phyloP scores from a whole-genome alignment of 2,113 vertebrate species.

The Forbesichthys agassizii region DNA sequence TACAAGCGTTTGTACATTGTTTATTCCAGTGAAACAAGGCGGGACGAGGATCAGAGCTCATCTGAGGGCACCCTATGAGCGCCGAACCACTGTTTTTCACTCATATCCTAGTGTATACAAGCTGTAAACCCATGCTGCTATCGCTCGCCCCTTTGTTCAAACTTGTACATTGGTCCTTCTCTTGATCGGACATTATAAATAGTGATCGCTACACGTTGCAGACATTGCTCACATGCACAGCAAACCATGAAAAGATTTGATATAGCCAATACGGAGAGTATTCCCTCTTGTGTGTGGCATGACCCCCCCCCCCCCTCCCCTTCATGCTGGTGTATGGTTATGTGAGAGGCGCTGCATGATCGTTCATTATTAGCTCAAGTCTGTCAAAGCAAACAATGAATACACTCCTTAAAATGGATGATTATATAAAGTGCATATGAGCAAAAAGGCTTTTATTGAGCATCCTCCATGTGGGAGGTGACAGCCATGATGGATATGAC shows the following conservation, averaged over 20 bases:
- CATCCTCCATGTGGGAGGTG: constrained; percentile 82
- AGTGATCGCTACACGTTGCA: constrained; percentile 71
- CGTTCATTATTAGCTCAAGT: constrained; percentile 83
- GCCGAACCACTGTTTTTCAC: constrained; percentile 67
- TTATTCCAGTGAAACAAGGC: constrained; percentile 75
- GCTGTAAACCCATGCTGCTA: constrained; percentile 64
- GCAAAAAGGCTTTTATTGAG: constrained; percentile 88
- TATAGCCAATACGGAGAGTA: constrained; percentile 47
- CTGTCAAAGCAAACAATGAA: constrained; percentile 87
- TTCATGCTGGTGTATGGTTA: constrained; percentile 36
- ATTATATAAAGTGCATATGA: constrained; percentile 87
- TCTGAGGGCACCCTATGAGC: constrained; percentile 60
- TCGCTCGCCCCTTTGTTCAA: constrained; percentile 68
- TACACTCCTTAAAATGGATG: constrained; percentile 84
- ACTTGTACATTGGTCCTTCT: constrained; percentile 65
- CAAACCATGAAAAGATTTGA: constrained; percentile 54
- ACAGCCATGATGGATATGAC: constrained; percentile 89
- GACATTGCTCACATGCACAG: constrained; percentile 56
- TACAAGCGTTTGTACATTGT: constrained; percentile 65
- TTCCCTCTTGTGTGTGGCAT: constrained; percentile 35
- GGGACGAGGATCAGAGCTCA: constrained; percentile 70
- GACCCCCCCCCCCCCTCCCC: constrained; percentile 18
- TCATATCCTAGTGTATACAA: constrained; percentile 70
- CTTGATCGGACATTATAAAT: constrained; percentile 65
- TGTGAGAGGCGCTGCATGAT: constrained; percentile 78